Evolutionary conservation across 2,113 vertebrate species (phyloP), one percentile per base, ranked within the genome.

Genomic region (Sminthopsis crassicaudata): DNA sequence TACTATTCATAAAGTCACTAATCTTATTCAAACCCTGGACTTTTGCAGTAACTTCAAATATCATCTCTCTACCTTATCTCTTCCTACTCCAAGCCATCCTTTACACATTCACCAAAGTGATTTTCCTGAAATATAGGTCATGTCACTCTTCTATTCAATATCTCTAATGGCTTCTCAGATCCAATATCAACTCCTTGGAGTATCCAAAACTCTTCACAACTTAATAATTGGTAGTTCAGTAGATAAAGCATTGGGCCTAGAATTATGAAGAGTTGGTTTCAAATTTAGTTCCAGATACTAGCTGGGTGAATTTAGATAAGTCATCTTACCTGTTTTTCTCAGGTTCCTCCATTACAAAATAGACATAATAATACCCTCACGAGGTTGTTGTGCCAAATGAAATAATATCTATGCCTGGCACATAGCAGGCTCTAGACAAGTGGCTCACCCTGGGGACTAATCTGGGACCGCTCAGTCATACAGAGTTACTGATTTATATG

Each of bases 371-470:
- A 42, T 5, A n/a, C 36, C 36, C 19, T 84, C 67, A 84, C 4
- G n/a, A 5, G 16, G 36, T 42, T 76, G 60, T 67, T 36, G 60
- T 36, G 16, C 19, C 67, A 76, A 76, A n/a, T 76, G 36, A 19
- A n/a, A n/a, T 19, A 76, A 76, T 42, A 19, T 42, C 16, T 22
- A 16, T 76, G 19, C 19, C n/a, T 19, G 2, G 14, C 60, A 36
- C 67, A n/a, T 76, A n/a, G 67, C 16, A n/a, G 36, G 2, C 36
- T 76, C 67, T 76, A 76, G 36, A 97, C 97, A 96, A 96, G 97
- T 97, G 96, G 97, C 50, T 97, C 94, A 30, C 97, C 76, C 30
- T 91, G 91, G 97, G 97, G 96, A 95, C 95, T 97, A 94, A 96
- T 96, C 97, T 96, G 89, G 93, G 90, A 91, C 94, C 94, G 96